These are phyloP conservation scores for Dascyllus trimaculatus DNA, from an alignment of 2,113 vertebrate species.

Conservation along the genomic window DNA sequence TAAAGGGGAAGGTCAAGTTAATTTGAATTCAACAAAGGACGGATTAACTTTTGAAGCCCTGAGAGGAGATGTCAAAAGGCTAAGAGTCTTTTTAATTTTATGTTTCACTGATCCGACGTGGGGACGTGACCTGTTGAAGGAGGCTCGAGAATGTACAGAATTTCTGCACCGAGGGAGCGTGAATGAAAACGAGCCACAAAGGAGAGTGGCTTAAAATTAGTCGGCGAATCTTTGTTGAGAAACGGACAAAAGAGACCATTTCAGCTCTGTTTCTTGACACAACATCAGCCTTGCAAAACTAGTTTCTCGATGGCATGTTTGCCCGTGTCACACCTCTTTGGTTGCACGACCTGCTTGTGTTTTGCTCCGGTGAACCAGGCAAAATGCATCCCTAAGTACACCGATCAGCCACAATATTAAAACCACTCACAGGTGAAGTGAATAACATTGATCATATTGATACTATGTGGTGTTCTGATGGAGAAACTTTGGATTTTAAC, in stretches of 20 bases:
- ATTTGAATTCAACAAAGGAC: constrained; percentile 70
- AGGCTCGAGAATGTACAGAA: constrained; percentile 21
- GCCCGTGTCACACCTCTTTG: no score
- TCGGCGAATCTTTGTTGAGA: constrained; percentile 1
- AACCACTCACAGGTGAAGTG: no score
- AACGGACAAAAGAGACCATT: constrained; percentile 5
- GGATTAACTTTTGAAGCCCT: constrained; percentile 70
- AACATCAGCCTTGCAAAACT: neutral
- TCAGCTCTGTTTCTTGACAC: neutral
- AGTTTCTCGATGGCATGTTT: no score
- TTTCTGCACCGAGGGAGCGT: constrained; percentile 6
- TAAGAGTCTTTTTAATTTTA: constrained; percentile 74
- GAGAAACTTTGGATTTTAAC: no score
- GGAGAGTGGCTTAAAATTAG: constrained; percentile 3
- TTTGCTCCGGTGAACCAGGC: no score
- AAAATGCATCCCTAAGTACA: no score
- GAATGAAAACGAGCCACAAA: neutral
- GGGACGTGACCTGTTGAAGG: constrained; percentile 60
- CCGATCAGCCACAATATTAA: no score
- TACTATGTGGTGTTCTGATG: no score
- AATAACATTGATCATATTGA: no score
- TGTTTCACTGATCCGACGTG: constrained; percentile 60
- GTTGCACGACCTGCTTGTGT: no score
- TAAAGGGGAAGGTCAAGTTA: constrained; percentile 62
- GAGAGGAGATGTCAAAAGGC: constrained; percentile 64